Evolutionary conservation across 2,888 invertebrate species (phyloP), one percentile per base, ranked within the genome.

Genomic region (Myathropa florea): DNA sequence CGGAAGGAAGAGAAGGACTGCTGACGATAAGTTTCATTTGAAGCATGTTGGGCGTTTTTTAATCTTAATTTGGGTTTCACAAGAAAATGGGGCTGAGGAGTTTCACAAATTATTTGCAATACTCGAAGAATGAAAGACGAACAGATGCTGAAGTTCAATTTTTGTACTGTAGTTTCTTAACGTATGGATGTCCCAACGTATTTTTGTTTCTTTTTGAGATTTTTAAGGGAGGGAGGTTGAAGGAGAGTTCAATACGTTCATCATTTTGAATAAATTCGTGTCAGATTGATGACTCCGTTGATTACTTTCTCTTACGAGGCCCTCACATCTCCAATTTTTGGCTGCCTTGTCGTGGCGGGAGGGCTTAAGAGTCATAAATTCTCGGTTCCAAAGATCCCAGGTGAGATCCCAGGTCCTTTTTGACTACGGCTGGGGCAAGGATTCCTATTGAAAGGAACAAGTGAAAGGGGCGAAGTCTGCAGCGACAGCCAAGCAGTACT

Each of bases 21-120:
- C 30, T 46, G 57, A 57, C 33, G 57, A 57, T 68, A 57, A 57
- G 57, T 23, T 68, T 68, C 67, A 30, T 55, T 67, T 67, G 21
- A 21, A 18, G 30, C 53, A 21, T 30, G 21, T 21, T 23, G 26
- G 53, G 3, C 26, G 30, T 53, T 55, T 67, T 67, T 67, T 46
- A 67, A 67, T 67, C 28, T 67, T 30, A 26, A 67, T 53, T 67
- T 53, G 18, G 53, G 46, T 46, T 65, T 46, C 26, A 9, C 18
- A 53, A 36, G 26, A 53, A 53, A 53, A n/a, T n/a, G 28, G 26
- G 7, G 36, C 26, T 9, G 18, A 26, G 14, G 39, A 21, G 33
- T 63, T 46, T 23, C 23, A 26, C 14, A 36, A 24, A 46, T 30
- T 60, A 46, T 46, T 36, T 36, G 10, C 9, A n/a, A 39, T 14